Base-by-base conservation (phyloP, 1,140 invertebrate species). In the Oncopodura yosiiana region DNA sequence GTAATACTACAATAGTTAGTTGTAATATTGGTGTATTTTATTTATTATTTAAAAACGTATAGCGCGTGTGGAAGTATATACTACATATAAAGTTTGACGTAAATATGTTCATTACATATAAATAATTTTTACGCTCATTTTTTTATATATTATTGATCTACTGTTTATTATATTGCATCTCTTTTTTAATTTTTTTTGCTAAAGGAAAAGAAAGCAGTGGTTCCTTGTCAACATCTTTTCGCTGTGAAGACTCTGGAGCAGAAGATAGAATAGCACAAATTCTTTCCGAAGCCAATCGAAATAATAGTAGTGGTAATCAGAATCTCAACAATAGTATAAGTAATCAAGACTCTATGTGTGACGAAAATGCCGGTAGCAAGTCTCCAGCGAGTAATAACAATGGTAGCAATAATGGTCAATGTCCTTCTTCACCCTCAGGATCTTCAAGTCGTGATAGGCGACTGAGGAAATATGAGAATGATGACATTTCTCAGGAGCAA, bases 401-500 rank as follows among this genome's bases (percentile, higher is more conserved):
- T 42, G 53, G 56, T 12, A 58, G 32, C 43, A 53, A 58, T 41
- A 58, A 58, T 34, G 56, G 56, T 29, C 56, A 58, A 27, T 57
- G 55, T 38, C 62, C 62, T 23, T 42, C 56, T 3, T 60, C 61
- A 14, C 61, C 63, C n/a, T 65, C 63, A 9, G 45, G 60, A 38
- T 60, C 62, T 5, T 60, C 62, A 30, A 56, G 54, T 49, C 51
- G 60, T 6, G 83, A 81, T 61, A 77, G 83, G 69, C 78, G 84
- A 70, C 72, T 87, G 53, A 81, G 86, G 65, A 86, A 90, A 66
- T 86, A 88, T 68, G 84, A 89, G 70, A 90, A 92, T 69, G 90
- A 94, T 69, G 89, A 94, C 73, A 88, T 94, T 72, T 84, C 93
- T 39, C 92, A 94, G 71, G 94, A 97, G 68, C 94, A 97, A 73